Conservation (phyloP, 2,888 invertebrate genomes). For the Ferrisia virgata region DNA sequence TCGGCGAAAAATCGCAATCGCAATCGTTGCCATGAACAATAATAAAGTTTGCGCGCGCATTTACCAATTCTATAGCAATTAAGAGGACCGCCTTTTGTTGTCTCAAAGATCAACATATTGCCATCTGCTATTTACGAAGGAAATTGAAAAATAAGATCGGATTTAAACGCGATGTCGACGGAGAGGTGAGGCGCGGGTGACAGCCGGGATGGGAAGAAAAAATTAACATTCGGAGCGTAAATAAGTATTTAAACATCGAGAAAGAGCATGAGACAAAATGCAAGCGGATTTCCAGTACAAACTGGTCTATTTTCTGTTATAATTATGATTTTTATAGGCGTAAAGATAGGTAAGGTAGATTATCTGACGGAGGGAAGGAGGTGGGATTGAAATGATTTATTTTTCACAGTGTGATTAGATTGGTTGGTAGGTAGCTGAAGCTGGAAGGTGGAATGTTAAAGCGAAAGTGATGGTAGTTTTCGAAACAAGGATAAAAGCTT, state of each 20-base stretch:
- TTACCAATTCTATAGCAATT: not conserved
- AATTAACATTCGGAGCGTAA: no score
- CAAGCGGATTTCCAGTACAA: no score
- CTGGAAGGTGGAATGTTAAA: not conserved
- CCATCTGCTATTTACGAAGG: not conserved
- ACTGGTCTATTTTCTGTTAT: no score
- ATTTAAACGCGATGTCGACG: not conserved
- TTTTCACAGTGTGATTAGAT: not conserved
- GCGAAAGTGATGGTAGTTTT: no score
- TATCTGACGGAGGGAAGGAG: not conserved
- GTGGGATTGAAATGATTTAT: not conserved
- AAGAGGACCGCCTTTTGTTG: conserved; percentile 14
- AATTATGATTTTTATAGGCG: no score
- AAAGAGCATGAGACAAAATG: no score
- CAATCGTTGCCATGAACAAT: not conserved
- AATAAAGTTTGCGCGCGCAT: not conserved
- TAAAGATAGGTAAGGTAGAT: no score
- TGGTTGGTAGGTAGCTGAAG: no score
- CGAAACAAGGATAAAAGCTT: not conserved
- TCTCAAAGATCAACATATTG: conserved; percentile 5
- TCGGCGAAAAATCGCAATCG: not conserved
- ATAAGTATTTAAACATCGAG: no score
- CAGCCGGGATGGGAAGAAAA: no score
- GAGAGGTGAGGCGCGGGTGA: not conserved
- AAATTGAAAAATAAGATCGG: not conserved